Evolutionary conservation across 2,797 vertebrate species (phyloP).

Genomic region (Pseudomugil tenellus): DNA sequence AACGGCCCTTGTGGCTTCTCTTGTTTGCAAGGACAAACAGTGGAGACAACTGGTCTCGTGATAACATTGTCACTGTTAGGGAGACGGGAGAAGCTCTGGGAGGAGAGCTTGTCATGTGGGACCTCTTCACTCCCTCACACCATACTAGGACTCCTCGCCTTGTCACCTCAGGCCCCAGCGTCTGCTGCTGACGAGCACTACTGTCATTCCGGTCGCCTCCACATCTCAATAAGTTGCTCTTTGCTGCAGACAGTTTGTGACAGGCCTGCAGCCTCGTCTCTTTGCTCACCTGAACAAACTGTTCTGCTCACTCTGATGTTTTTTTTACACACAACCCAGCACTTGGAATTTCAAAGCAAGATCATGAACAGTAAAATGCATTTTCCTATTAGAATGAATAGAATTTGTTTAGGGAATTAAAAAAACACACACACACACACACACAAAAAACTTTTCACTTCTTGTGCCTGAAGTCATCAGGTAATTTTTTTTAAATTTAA

Average conservation of each 20-base stretch:
- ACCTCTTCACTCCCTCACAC: slow-evolving; percentile 42
- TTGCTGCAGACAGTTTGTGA: slow-evolving; percentile 56
- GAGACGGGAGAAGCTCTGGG: neutral
- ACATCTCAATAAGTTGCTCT: slow-evolving; percentile 30
- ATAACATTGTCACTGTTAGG: slow-evolving; percentile 52
- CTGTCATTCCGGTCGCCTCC: slow-evolving; percentile 61
- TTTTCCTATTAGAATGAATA: neutral
- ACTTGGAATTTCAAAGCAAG: slow-evolving; percentile 4
- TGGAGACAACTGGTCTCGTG: slow-evolving; percentile 47
- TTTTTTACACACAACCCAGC: neutral
- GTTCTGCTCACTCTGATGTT: slow-evolving; percentile 14
- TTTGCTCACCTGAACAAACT: slow-evolving; percentile 53
- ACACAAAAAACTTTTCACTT: too few species aligned
- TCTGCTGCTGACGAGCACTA: slow-evolving; percentile 36
- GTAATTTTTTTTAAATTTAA: slow-evolving; percentile 2
- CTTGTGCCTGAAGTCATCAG: too few species aligned
- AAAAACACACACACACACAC: too few species aligned
- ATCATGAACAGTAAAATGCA: neutral
- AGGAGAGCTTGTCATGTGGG: slow-evolving; percentile 44
- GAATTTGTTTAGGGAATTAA: neutral
- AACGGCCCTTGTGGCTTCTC: slow-evolving; percentile 23
- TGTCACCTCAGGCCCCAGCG: slow-evolving; percentile 58
- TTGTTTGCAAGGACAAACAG: slow-evolving; percentile 25
- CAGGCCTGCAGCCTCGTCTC: slow-evolving; percentile 42
- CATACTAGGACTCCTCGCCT: slow-evolving; percentile 29